phyloP scores from a whole-genome alignment of 1,140 invertebrate species.

The Acromyrmex echinatior region DNA sequence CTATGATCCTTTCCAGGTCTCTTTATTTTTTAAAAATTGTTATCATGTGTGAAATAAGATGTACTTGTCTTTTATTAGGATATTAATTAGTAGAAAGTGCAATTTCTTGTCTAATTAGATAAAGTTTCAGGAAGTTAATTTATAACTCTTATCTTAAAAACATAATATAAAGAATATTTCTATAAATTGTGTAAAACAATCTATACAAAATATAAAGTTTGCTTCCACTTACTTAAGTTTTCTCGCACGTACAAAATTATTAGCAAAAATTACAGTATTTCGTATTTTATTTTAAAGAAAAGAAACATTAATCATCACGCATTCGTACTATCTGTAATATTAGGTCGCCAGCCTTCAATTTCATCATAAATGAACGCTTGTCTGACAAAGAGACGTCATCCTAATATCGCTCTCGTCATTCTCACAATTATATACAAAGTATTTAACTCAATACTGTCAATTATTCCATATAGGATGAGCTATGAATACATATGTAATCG shows the following conservation, averaged over 20 bases:
- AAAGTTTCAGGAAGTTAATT: background rate
- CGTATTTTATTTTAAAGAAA: background rate
- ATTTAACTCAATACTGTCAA: constrained; percentile 2
- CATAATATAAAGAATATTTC: background rate
- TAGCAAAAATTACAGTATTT: background rate
- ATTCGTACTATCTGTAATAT: background rate
- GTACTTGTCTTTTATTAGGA: background rate
- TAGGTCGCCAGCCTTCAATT: background rate
- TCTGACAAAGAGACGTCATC: constrained; percentile 41
- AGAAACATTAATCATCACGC: constrained; percentile 3
- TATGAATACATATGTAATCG: background rate
- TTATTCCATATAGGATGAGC: background rate
- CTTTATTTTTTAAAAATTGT: background rate
- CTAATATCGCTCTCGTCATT: constrained; percentile 30
- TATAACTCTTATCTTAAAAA: background rate
- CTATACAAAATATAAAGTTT: background rate
- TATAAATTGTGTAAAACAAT: background rate
- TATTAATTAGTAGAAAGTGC: background rate
- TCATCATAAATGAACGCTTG: background rate
- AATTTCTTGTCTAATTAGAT: background rate
- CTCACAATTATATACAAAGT: constrained; percentile 11
- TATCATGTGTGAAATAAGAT: background rate
- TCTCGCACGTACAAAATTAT: background rate
- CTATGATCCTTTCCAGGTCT: constrained; percentile 34
- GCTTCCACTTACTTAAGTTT: background rate